Conservation (phyloP, 2,888 invertebrate genomes). For the Luperina testacea region DNA sequence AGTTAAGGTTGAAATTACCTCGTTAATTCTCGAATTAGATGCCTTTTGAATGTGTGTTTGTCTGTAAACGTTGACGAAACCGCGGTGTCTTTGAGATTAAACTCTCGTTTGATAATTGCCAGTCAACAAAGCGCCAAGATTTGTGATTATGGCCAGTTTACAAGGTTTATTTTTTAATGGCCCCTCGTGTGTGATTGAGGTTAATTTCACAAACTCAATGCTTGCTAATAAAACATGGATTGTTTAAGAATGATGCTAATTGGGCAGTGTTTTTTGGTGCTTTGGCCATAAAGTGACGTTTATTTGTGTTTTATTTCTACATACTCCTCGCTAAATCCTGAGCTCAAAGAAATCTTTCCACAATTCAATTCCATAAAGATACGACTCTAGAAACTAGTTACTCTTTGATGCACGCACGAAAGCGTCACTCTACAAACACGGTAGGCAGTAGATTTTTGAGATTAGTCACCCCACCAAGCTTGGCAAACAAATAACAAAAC, state of each 20-base stretch:
- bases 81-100: constrained; percentile 87
- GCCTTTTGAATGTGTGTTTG: constrained; percentile 70
- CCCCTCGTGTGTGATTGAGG: constrained; percentile 71
- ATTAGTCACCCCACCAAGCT: constrained; percentile 63
- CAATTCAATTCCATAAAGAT: not conserved
- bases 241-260: constrained; percentile 51
- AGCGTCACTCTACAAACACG: constrained; percentile 42
- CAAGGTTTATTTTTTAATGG: constrained; percentile 72
- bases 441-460: constrained; percentile 55
- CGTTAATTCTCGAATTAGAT: constrained; percentile 38
- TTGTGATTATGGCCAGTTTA: constrained; percentile 80
- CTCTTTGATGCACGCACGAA: constrained; percentile 27
- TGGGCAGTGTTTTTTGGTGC: constrained; percentile 33
- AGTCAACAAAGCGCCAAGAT: constrained; percentile 84
- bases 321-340: not conserved
- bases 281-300: constrained; percentile 6
- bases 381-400: not conserved
- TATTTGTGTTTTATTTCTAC: not conserved
- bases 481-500: constrained; percentile 63
- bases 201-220: constrained; percentile 62
- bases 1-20: constrained; percentile 68
- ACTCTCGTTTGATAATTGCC: constrained; percentile 84
- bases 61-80: constrained; percentile 83
- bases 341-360: not conserved
- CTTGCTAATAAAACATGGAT: constrained; percentile 60